A percentile compares a stretch with the other conserved stretches of the same genome.
phyloP scores from a whole-genome alignment of 2,113 vertebrate genomes.

The Gadus macrocephalus region DNA sequence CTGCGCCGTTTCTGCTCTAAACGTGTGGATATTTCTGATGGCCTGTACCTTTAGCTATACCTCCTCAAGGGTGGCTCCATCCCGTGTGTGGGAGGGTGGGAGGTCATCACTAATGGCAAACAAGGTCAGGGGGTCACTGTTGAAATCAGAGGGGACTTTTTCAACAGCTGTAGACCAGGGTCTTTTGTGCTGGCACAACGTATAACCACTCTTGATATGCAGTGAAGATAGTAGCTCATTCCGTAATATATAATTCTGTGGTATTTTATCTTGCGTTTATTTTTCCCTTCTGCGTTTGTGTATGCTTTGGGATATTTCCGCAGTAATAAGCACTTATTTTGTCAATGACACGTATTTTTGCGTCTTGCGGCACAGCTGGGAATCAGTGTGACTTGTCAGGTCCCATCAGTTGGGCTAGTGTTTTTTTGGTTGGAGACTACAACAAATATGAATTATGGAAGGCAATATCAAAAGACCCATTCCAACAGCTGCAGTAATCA shows the following conservation, averaged over 20 bases:
- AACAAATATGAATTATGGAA: conserved; percentile 37
- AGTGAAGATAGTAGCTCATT: conserved; percentile 34
- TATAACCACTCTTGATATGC: conserved; percentile 34
- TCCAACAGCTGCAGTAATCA: conserved; percentile 24
- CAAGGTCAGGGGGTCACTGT: conserved; percentile 36
- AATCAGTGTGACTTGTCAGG: conserved; percentile 16
- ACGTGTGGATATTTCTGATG: background rate
- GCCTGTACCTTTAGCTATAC: background rate
- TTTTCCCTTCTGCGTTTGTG: conserved; percentile 7
- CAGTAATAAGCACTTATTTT: conserved; percentile 42
- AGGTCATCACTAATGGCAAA: conserved; percentile 48
- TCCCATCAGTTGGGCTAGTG: background rate
- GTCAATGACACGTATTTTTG: conserved; percentile 26
- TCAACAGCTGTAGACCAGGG: conserved; percentile 40
- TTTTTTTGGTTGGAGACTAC: conserved; percentile 19
- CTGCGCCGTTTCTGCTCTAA: conserved; percentile 28
- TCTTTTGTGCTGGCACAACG: conserved; percentile 42
- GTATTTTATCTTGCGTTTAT: conserved; percentile 10
- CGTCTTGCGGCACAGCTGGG: conserved; percentile 12
- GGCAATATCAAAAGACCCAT: conserved; percentile 17
- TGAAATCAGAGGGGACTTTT: conserved; percentile 44
- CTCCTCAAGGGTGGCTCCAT: conserved; percentile 21
- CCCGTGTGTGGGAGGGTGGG: conserved; percentile 16
- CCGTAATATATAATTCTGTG: conserved; percentile 29
- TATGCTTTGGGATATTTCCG: conserved; percentile 34